These are phyloP conservation scores for Astur gentilis DNA, from an alignment of 2,113 vertebrate genomes.

Conservation along the genomic window DNA sequence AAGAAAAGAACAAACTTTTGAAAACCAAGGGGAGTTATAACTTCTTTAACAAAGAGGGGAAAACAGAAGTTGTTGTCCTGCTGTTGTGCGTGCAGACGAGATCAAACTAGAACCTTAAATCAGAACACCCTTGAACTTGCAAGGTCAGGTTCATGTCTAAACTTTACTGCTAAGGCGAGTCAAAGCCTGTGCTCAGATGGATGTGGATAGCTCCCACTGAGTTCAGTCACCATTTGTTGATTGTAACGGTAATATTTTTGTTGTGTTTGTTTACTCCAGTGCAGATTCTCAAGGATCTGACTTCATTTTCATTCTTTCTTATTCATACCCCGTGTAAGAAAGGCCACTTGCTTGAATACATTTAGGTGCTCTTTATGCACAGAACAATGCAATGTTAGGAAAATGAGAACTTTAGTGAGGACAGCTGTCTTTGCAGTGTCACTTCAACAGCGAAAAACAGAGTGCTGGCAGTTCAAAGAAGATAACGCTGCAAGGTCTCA, in stretches of 20 bases:
- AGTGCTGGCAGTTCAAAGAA: background rate
- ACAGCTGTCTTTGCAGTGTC: background rate
- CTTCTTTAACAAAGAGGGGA: background rate
- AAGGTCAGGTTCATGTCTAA: conserved; percentile 33
- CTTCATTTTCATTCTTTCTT: conserved; percentile 21
- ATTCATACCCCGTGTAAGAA: background rate
- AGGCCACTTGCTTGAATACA: background rate
- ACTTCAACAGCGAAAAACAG: background rate
- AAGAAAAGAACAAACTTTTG: background rate
- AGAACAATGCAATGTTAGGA: background rate
- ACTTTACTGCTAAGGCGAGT: conserved; percentile 24
- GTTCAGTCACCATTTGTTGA: conserved; percentile 15
- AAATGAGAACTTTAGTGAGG: background rate
- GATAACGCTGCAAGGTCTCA: background rate
- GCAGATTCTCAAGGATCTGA: conserved; percentile 16
- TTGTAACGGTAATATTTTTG: conserved; percentile 47
- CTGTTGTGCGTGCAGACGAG: background rate
- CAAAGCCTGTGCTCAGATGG: conserved; percentile 49
- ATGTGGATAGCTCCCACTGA: conserved; percentile 49
- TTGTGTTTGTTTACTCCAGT: conserved; percentile 24
- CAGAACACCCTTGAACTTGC: conserved; percentile 46
- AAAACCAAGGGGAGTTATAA: background rate
- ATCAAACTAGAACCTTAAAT: conserved; percentile 19
- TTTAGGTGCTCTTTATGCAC: background rate
- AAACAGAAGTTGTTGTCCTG: conserved; percentile 37